Percentiles rank a stretch among this genome's conserved stretches.
Conservation (phyloP, 2,113 vertebrate genomes). For the Columba janthina region DNA sequence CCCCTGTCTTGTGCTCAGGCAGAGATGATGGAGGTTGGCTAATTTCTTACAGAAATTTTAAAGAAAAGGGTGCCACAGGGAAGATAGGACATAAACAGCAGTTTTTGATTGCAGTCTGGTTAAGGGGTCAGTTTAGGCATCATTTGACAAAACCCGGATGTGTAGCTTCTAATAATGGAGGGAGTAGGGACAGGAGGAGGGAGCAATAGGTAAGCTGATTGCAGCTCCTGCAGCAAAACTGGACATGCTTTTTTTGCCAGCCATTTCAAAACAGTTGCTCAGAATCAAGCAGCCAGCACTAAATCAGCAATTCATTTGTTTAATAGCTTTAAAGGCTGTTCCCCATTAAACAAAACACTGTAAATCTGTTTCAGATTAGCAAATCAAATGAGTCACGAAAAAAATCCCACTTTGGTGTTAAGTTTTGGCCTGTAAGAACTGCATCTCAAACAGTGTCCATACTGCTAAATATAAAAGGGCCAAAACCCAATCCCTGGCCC, state of each 20-base stretch:
- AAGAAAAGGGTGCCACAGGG: background rate
- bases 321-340: conserved; percentile 41
- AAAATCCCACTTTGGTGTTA: background rate
- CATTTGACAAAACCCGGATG: background rate
- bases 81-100: background rate
- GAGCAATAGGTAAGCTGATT: background rate
- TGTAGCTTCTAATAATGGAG: background rate
- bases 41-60: background rate
- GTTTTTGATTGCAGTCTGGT: background rate
- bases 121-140: background rate
- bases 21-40: background rate
- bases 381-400: conserved; percentile 26
- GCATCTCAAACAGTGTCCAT: background rate
- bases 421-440: background rate
- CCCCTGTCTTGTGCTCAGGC: background rate
- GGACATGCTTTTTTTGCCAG: background rate
- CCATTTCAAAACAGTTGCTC: conserved; percentile 37
- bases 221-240: background rate
- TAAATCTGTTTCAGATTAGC: conserved; percentile 56
- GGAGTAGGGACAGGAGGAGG: background rate
- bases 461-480: background rate
- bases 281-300: background rate
- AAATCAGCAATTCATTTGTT: conserved; percentile 32
- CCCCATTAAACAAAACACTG: conserved; percentile 1
- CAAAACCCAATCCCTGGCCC: background rate